Evolutionary conservation across 2,888 invertebrate genomes (phyloP), one percentile per base, ranked within the genome.

Genomic region (Acanthococcus lagerstroemiae): DNA sequence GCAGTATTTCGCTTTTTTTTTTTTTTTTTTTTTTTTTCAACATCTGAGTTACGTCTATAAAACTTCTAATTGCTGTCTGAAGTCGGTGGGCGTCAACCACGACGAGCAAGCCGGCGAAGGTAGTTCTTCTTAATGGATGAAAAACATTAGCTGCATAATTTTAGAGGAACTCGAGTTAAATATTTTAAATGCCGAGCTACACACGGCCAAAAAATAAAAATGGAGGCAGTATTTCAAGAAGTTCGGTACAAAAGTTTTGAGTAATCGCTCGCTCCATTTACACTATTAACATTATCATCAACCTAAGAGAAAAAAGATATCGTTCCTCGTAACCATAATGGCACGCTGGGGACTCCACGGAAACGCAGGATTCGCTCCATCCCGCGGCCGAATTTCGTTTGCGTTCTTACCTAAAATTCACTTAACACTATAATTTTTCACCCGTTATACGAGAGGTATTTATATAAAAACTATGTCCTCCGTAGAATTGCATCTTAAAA

Each of bases 201-300:
- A 46, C 46, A 60, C 48, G 21, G 9, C 9, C 9, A 19, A 21
- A 52, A 52, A 52, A 52, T 24, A 52, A 52, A 52, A 52, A 5
- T 52, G 5, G 52, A 52, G 52, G 15, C 24, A 52, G 24, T 52
- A 22, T 22, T 45, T 45, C 46, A 45, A 45, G 15, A 21, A 22
- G 37, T 22, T 19, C 19, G 12, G 22, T 15, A 24, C 15, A 24
- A 21, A 52, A 52, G 21, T 61, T 57, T 61, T 61, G 61, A 61
- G 61, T 61, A 61, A 61, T 61, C 61, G 61, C 48, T 50, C 50
- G 50, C 61, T 61, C 61, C 61, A 61, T 61, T 61, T 61, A 61
- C 50, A 61, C 61, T 61, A 61, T 52, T 61, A 61, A 61, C 61
- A 50, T 30, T 52, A 61, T 61, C 61, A 61, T 61, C 61, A 61